phyloP scores from a whole-genome alignment of 2,888 invertebrate species.

The Metellina segmentata region DNA sequence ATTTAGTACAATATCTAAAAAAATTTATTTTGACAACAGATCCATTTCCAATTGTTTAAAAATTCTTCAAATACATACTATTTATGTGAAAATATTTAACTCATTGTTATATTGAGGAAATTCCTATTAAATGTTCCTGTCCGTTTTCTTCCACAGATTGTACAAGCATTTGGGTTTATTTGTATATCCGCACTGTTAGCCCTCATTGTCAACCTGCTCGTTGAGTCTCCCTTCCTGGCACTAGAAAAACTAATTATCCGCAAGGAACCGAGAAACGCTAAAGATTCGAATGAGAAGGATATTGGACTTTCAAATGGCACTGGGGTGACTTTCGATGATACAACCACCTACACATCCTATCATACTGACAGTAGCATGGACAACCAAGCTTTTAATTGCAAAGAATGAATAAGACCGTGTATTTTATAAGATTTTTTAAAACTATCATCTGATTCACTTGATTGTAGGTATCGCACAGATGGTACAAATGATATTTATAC shows the following conservation, averaged over 20 bases:
- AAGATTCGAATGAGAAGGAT: not conserved
- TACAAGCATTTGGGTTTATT: slow-evolving; percentile 32
- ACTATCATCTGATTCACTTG: no score
- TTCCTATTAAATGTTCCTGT: not conserved
- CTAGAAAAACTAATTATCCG: slow-evolving; percentile 21
- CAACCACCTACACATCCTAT: not conserved
- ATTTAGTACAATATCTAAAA: no score
- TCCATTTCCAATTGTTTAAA: no score
- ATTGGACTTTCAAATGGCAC: not conserved
- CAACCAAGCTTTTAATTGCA: not conserved
- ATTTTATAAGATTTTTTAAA: not conserved
- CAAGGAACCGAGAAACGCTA: not conserved
- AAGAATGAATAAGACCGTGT: not conserved
- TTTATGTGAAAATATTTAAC: no score
- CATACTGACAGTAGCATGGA: not conserved
- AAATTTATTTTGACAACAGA: no score
- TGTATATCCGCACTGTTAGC: slow-evolving; percentile 26
- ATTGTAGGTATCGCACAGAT: no score
- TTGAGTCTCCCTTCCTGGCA: slow-evolving; percentile 28
- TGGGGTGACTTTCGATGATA: not conserved
- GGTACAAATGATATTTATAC: no score
- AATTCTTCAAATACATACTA: no score
- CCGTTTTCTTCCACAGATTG: not conserved
- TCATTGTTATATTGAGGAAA: not conserved
- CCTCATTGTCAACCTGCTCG: not conserved